Base-by-base conservation (phyloP, 2,888 invertebrate species). In the Ichneumoninae sp. region DNA sequence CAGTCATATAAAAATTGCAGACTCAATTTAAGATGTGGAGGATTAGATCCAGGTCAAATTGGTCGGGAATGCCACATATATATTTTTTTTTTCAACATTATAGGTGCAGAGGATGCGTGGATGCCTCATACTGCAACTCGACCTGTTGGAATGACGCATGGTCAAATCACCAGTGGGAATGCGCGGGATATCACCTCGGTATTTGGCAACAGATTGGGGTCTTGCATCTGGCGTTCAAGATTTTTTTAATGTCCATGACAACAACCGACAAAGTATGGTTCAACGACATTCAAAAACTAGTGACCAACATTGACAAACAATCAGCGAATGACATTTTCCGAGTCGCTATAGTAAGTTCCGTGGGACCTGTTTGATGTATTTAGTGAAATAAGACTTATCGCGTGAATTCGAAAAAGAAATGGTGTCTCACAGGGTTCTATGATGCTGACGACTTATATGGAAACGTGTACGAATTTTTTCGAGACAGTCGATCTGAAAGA, bases 171-270 rank as follows among this genome's bases (percentile, higher is more conserved):
- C 94, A 94, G 74, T 96, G 96, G 95, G 97, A 98, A 93, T 98
- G 98, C 90, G 93, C 93, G 8, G 97, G 96, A 5, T 95, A 95
- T 86, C 95, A 95, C 88, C 94, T 95, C 10, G 94, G 95, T 57
- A 94, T 98, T 13, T 96, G 96, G 92, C 95, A 96, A 78, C 95
- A 96, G 73, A 95, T 97, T 54, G 98, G 98, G 44, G 96, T 98
- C 83, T 96, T 96, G 0, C 97, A 97, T 93, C 95, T 97, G 81
- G 97, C 97, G n/a, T 94, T 97, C 52, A 95, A 95, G 92, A 95
- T 96, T 1, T 94, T 97, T 30, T 91, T 98, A 8, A 94, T 95
- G 91, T 88, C 94, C 91, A 85, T 88, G 44, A 88, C 89, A 47
- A 94, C 93, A 30, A 93, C 94, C 44, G 92, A 94, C 83, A 88